Evolutionary conservation across 2,888 invertebrate genomes (phyloP), one percentile per base, ranked within the genome.

Genomic region (Eumerus sabulonum): DNA sequence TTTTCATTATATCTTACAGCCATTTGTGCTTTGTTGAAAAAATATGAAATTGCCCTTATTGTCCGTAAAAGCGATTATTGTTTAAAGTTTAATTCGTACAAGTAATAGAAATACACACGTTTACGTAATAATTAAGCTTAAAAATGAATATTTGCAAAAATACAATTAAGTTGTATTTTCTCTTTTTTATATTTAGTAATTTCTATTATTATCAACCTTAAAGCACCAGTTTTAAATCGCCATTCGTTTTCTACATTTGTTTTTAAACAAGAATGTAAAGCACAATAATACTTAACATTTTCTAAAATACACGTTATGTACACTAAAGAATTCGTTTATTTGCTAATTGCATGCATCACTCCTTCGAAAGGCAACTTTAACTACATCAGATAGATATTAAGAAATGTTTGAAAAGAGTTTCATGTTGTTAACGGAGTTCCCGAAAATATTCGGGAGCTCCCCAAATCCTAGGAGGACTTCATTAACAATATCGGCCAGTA

Each of bases 401-500:
- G 3, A 19, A 47, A 14, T 11, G 14, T 19, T 3, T 47, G 38
- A 13, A 38, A 14, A 11, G 48, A 53, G 40, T 9, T 11, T 40
- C 9, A n/a, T 48, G 63, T 81, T 84, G 83, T 86, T 85, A 88
- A 84, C 86, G 88, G 88, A 88, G 88, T 85, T 27, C 88, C 87
- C 87, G 88, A 86, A 76, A 85, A 82, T 67, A 72, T 77, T 85
- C 87, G 87, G 87, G 88, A 87, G 82, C 87, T 87, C 87, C 87
- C 85, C 81, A 88, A 85, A 84, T 87, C 86, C 87, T 89, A 88
- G 86, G 89, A 88, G 48, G 93, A 93, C 85, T 93, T 93, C 82
- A 94, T 90, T 51, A 94, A 88, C 53, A 95, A 89, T 73, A 94
- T 93, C 0, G 94, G 94, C 95, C 95, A 95, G 88, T 94, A 95